Evolutionary conservation across 2,113 vertebrate species (phyloP), one percentile per base, ranked within the genome.

Genomic region (Saguinus imperator): DNA sequence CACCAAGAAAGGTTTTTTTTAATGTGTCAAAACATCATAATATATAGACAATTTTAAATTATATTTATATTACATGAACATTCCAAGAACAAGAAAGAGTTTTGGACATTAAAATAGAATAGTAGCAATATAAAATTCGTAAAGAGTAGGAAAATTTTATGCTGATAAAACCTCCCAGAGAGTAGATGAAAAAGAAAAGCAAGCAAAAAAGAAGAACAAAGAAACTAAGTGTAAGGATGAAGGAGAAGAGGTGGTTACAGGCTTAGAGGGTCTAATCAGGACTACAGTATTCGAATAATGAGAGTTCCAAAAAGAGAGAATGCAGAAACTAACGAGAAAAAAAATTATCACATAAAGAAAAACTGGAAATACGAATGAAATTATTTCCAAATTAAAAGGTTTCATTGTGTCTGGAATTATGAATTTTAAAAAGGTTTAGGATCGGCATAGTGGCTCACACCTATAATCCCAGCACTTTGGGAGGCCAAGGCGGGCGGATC

Each of bases 171-270:
- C 11, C 43, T 43, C 70, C n/a, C 11, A 5, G n/a, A 75, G 5
- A 23, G n/a, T 20, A 32, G 17, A 86, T n/a, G 12, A 68, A 35
- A 84, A 52, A 50, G 35, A 85, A 50, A 82, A 87, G 20, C 40
- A 76, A 64, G 13, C 6, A 40, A 50, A 75, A 9, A 55, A 16
- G 32, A 43, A 27, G 20, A 68, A 6, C 32, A 40, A 55, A 6
- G 5, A 10, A 82, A 35, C n/a, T 10, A 61, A 50, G 45, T 8
- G 0, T 29, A 6, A 52, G 2, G 5, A 58, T 21, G 23, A 50
- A 29, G 37, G 3, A 8, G 3, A 25, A 77, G 5, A n/a, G 4
- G 3, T 21, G n/a, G 8, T 18, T 7, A 16, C 11, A 17, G 6
- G 5, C 52, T 76, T 32, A 82, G n/a, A 77, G 43, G 8, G 13